These are phyloP conservation scores for Siphlonurus alternatus DNA, from an alignment of 2,888 invertebrate genomes.

Conservation along the genomic window DNA sequence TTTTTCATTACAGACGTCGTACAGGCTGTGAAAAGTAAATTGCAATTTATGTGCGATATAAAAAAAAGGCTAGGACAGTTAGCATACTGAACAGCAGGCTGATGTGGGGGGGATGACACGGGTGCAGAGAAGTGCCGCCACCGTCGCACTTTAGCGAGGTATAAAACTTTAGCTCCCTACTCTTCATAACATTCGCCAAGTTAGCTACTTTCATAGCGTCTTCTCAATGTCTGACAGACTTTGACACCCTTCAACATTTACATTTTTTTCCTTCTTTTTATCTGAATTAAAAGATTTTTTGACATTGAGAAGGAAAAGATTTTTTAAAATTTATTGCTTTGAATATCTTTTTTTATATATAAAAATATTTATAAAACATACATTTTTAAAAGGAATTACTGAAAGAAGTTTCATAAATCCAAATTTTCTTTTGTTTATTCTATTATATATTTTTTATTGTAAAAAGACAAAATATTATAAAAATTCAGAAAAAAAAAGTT, in stretches of 20 bases:
- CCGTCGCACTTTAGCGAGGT: not conserved
- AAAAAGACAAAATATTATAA: too few species aligned
- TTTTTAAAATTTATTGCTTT: too few species aligned
- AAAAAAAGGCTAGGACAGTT: not conserved
- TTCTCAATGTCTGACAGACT: not conserved
- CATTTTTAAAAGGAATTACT: too few species aligned
- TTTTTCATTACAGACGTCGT: not conserved
- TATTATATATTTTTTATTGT: too few species aligned
- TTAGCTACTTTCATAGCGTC: not conserved
- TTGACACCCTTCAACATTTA: not conserved
- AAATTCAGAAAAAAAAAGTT: too few species aligned
- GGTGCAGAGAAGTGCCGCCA: not conserved
- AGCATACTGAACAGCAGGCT: not conserved
- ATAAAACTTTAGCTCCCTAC: not conserved
- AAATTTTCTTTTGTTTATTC: too few species aligned
- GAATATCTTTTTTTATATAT: too few species aligned
- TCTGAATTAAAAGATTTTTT: constrained; percentile 2
- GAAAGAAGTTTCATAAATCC: too few species aligned
- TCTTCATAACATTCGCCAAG: not conserved
- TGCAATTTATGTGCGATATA: not conserved
- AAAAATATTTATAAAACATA: too few species aligned
- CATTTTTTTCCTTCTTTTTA: constrained; percentile 1
- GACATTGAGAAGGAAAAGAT: not conserved
- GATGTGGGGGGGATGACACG: not conserved
- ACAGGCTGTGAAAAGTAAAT: not conserved